Evolutionary conservation across 2,797 vertebrate genomes (phyloP).

Genomic region (Tadarida brasiliensis): DNA sequence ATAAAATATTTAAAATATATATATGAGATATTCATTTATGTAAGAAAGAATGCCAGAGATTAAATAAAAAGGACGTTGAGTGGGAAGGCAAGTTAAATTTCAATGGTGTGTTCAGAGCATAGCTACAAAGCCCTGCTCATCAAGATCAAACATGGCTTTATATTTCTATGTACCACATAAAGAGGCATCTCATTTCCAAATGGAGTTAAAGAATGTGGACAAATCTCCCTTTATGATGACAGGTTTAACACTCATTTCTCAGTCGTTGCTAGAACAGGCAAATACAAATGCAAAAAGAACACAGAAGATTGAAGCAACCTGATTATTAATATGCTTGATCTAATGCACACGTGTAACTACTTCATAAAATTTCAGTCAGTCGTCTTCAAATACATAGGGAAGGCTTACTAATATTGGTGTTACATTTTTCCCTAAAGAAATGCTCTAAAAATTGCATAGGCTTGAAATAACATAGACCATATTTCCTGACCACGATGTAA

Average conservation of each 20-base stretch:
- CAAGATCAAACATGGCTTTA: background rate
- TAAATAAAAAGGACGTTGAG: background rate
- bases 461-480: background rate
- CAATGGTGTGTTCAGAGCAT: no score
- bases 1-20: no score
- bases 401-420: background rate
- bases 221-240: background rate
- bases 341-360: background rate
- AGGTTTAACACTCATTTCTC: background rate
- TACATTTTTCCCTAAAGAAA: background rate
- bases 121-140: background rate
- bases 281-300: background rate
- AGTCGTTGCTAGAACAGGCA: background rate
- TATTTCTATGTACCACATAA: background rate
- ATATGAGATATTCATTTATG: background rate
- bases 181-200: background rate
- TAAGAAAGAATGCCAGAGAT: background rate
- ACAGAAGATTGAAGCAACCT: background rate
- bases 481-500: background rate
- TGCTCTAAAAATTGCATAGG: background rate
- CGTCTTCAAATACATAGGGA: background rate
- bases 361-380: background rate
- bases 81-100: background rate
- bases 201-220: background rate
- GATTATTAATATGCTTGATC: background rate